Evolutionary conservation across 2,797 vertebrate species (phyloP), one percentile per base, ranked within the genome.

Genomic region (Poecilia velifera): DNA sequence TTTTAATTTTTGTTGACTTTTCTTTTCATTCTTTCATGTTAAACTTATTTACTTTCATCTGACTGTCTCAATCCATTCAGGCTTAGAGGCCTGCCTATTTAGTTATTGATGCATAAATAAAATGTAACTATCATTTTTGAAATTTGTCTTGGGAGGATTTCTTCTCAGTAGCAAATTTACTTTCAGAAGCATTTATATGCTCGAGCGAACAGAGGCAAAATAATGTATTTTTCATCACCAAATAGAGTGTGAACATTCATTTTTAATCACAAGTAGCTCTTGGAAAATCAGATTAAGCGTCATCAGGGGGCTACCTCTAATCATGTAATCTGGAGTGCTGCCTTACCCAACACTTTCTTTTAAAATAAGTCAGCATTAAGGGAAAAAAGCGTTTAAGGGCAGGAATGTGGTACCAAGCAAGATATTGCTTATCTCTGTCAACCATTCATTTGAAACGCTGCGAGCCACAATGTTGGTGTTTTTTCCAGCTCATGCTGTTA

Each of bases 71-170:
- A 91, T 94, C 87, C 87, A 28, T 88, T 84, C 89, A 93, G 95
- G 94, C 90, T 62, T 92, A 93, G 86, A 89, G 91, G 88, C 92
- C 95, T 91, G 92, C 94, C 91, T 94, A 94, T 95, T 95, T 94
- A 95, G 94, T 94, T 96, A 94, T 95, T 83, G 91, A 93, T 90
- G 84, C 91, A 94, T 93, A 93, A 96, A 95, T 96, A 93, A 95
- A 96, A 94, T 95, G 88, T 92, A 93, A 90, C 95, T 92, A 95
- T 90, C 82, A 91, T 96, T 96, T 96, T 92, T 82, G 78, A 88
- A 85, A 92, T 81, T 70, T 80, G 77, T 92, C 72, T 86, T 86
- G 78, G 78, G 81, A 75, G 47, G 70, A 82, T 88, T 92, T 84
- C 74, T 91, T 93, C 75, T 79, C 72, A 72, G 76, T 57, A 3